Base-by-base conservation (phyloP, 1,140 invertebrate species). In the Ceratitis capitata region DNA sequence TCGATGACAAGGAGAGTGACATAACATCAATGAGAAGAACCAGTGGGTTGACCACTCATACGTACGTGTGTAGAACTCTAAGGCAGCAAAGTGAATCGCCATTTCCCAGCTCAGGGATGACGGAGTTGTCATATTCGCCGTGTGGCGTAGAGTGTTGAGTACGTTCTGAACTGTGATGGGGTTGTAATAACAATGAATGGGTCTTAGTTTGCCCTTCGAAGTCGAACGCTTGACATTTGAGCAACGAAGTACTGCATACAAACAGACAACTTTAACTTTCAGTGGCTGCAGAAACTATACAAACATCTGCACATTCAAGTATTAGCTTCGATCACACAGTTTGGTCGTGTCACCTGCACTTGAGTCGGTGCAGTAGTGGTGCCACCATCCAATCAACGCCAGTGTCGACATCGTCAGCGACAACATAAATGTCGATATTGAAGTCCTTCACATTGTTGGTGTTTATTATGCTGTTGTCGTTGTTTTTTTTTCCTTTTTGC, bases 1-100 rank as follows among this genome's bases (percentile, higher is more conserved):
- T 10, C 61, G 45, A 0, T 69, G 64, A 32, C 84, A 82, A 74
- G 29, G 51, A 32, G 47, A 74, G 49, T 26, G 47, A 35, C 39
- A 47, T 3, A 74, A 82, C 85, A 69, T 35, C 53, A 58, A 83
- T 82, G 47, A 84, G 39, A 84, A 84, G 58, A 45, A 23, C 45
- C 82, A 49, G 51, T 58, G 45, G 32, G 29, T 42, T 32, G 29
- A 2, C 47, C n/a, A 19, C 14, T 19, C 39, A 35, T 1, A 23
- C 29, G 23, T n/a, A 49, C 26, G 3, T 26, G 14, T 6, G 45
- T 19, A 45, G 4, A 19, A 39, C 35, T 14, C 12, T 12, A 10
- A 10, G 32, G 23, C n/a, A n/a, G n/a, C n/a, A 9, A 64, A 39
- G 69, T 23, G n/a, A 78, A 78, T 45, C 32, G 42, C 26, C 69